Conservation (phyloP, 1,140 invertebrate species). For the Pinna nobilis region DNA sequence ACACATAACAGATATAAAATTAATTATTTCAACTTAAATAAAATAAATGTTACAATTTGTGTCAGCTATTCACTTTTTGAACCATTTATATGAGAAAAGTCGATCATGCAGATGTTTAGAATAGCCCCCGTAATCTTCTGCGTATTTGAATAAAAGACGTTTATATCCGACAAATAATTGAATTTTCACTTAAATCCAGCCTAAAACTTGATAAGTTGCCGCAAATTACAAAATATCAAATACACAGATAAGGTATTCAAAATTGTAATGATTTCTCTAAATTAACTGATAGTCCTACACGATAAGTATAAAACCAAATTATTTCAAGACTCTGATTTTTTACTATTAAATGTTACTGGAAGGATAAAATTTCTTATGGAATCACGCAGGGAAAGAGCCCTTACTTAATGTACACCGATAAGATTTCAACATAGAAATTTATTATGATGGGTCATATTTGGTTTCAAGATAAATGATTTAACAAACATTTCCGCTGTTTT, state of each 20-base stretch:
- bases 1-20: too few species aligned
- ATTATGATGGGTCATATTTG: conserved; percentile 26
- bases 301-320: conserved; percentile 6
- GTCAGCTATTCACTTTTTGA: too few species aligned
- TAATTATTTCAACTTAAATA: too few species aligned
- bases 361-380: conserved; percentile 11
- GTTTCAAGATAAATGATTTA: conserved; percentile 34
- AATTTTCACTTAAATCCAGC: conserved; percentile 10
- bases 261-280: too few species aligned
- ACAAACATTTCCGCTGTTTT: conserved; percentile 24
- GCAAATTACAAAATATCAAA: too few species aligned
- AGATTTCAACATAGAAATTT: conserved; percentile 24
- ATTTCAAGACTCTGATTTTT: conserved; percentile 9
- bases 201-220: conserved; percentile 7
- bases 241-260: too few species aligned
- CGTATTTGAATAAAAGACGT: too few species aligned
- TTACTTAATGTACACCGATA: conserved; percentile 17
- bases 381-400: neutral
- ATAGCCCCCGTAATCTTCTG: too few species aligned
- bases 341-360: conserved; percentile 20
- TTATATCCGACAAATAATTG: too few species aligned
- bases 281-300: conserved; percentile 12
- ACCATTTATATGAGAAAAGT: too few species aligned
- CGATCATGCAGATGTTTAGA: too few species aligned
- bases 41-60: too few species aligned